Evolutionary conservation across 2,113 vertebrate species (phyloP).

Genomic region (Conger conger): DNA sequence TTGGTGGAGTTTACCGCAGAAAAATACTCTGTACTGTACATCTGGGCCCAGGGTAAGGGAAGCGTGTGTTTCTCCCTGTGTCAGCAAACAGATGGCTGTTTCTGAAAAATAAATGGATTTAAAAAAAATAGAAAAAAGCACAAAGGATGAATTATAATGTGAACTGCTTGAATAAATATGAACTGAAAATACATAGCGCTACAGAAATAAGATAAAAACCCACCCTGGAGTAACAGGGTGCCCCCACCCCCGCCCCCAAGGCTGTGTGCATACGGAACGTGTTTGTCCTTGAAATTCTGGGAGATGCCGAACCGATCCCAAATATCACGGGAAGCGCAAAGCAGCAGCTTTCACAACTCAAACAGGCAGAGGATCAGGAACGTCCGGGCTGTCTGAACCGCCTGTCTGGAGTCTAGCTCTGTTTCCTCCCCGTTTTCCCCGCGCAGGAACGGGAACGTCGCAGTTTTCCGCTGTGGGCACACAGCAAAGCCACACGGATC

Average conservation of each 20-base stretch:
- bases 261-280: neutral
- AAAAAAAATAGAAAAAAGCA: neutral
- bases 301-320: neutral
- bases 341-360: neutral
- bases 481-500: neutral
- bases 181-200: neutral
- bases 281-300: neutral
- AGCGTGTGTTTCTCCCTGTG: neutral
- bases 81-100: neutral
- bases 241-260: neutral
- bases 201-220: neutral
- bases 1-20: neutral
- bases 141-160: neutral
- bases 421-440: neutral
- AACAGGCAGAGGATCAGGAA: neutral
- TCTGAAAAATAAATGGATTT: neutral
- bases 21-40: neutral
- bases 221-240: neutral
- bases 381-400: neutral
- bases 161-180: neutral
- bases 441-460: neutral
- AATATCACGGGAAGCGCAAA: neutral
- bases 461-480: constrained; percentile 18
- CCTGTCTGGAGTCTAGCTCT: constrained; percentile 25
- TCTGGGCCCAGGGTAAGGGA: neutral